Conservation (phyloP, 2,113 vertebrate species). For the Anarhynchus alexandrinus region DNA sequence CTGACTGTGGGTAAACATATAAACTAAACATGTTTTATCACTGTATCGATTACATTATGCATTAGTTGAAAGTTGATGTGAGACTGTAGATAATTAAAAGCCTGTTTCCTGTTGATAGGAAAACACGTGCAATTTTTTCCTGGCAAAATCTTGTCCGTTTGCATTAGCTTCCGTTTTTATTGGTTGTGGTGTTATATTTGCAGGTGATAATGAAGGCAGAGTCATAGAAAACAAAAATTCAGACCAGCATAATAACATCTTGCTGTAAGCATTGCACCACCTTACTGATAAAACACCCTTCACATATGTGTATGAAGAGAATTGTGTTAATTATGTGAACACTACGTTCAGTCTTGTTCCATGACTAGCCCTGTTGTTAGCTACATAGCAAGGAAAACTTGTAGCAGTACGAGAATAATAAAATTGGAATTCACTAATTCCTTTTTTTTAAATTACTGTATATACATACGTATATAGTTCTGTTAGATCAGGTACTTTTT, state of each 20-base stretch:
- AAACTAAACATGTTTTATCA: not conserved
- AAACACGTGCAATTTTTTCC: too few relatives aligned
- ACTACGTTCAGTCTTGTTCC: not conserved
- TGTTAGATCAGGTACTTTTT: not conserved
- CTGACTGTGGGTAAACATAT: not conserved
- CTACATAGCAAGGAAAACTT: not conserved
- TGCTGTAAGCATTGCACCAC: not conserved
- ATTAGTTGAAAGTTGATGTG: not conserved
- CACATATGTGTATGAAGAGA: not conserved
- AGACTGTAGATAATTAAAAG: not conserved
- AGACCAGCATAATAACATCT: not conserved
- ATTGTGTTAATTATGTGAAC: conserved; percentile 3
- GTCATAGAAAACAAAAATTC: not conserved
- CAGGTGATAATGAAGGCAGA: not conserved
- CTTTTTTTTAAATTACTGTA: not conserved
- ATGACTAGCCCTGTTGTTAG: not conserved
- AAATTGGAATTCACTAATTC: not conserved
- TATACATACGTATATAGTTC: not conserved
- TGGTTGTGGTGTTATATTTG: not conserved
- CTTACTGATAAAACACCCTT: not conserved
- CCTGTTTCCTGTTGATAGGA: not conserved
- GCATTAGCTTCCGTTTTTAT: not conserved
- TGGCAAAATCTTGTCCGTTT: not conserved
- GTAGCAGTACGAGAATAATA: not conserved
- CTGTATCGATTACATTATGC: not conserved